A percentile compares a stretch with the other conserved stretches of the same genome.
These are phyloP conservation scores for Paradoxurus hermaphroditus DNA, from an alignment of 2,113 vertebrate genomes.

Conservation along the genomic window DNA sequence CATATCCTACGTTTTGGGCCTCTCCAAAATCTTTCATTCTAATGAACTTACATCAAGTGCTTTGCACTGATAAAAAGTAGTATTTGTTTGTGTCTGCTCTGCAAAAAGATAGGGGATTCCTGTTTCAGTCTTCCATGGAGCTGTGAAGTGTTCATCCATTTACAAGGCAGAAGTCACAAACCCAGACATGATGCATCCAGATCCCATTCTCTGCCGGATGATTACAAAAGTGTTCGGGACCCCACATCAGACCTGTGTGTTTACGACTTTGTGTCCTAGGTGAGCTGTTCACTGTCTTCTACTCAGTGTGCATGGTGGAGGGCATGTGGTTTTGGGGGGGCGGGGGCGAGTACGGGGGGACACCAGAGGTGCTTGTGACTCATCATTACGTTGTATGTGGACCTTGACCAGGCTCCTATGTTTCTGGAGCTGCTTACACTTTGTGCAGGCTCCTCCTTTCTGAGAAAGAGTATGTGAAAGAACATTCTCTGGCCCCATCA, in stretches of 20 bases:
- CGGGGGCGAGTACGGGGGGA: fast-evolving
- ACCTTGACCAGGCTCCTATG: background rate
- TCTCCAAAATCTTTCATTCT: slow-evolving; percentile 76
- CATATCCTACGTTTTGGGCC: slow-evolving; percentile 70
- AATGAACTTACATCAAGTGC: slow-evolving; percentile 77
- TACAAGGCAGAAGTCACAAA: slow-evolving; percentile 63
- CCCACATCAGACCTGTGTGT: background rate
- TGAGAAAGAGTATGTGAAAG: background rate
- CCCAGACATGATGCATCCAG: slow-evolving; percentile 60
- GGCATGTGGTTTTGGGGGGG: no score
- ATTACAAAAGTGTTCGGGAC: background rate
- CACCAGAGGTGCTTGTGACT: background rate
- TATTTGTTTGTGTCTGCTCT: slow-evolving; percentile 73
- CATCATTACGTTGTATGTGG: background rate
- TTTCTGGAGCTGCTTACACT: background rate
- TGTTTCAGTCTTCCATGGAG: slow-evolving; percentile 47
- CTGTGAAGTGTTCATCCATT: slow-evolving; percentile 72
- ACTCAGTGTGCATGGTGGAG: background rate
- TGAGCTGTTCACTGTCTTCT: background rate
- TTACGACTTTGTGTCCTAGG: background rate
- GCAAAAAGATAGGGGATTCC: slow-evolving; percentile 67
- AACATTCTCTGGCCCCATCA: fast-evolving
- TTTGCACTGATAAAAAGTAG: slow-evolving; percentile 76
- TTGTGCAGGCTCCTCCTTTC: background rate
- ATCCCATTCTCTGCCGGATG: background rate